phyloP scores from a whole-genome alignment of 2,888 invertebrate genomes.

The Lithophane ornitopus region DNA sequence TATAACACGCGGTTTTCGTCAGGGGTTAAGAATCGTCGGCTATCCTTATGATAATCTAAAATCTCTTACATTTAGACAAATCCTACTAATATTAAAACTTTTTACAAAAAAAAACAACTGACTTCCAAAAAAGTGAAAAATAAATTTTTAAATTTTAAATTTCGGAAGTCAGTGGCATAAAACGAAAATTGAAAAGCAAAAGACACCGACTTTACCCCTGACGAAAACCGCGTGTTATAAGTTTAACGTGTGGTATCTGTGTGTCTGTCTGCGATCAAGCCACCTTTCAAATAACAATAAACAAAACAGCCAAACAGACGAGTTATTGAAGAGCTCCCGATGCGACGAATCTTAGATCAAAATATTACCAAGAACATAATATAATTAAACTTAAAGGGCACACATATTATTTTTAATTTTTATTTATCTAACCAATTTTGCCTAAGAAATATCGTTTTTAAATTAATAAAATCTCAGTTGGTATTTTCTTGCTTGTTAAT shows the following conservation, averaged over 20 bases:
- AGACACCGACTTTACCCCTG: too few relatives aligned
- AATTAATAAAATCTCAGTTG: background rate
- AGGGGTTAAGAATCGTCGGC: too few relatives aligned
- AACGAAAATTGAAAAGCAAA: too few relatives aligned
- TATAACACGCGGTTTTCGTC: too few relatives aligned
- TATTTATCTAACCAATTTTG: background rate
- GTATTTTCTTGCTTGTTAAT: background rate
- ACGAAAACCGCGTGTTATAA: background rate
- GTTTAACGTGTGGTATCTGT: too few relatives aligned
- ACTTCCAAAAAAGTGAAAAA: too few relatives aligned
- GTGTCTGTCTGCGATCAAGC: background rate
- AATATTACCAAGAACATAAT: background rate
- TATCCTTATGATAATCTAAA: too few relatives aligned
- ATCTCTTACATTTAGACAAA: too few relatives aligned
- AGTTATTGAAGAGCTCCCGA: background rate
- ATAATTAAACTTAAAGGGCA: background rate
- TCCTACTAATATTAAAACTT: too few relatives aligned
- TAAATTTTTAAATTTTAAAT: too few relatives aligned
- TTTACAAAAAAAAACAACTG: too few relatives aligned
- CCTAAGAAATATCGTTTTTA: background rate
- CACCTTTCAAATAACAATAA: background rate
- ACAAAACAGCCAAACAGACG: background rate
- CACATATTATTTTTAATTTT: background rate
- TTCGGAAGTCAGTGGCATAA: too few relatives aligned
- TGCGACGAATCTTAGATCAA: background rate